Base-by-base conservation (phyloP, 1,140 invertebrate genomes). In the Leptopilina boulardi region DNA sequence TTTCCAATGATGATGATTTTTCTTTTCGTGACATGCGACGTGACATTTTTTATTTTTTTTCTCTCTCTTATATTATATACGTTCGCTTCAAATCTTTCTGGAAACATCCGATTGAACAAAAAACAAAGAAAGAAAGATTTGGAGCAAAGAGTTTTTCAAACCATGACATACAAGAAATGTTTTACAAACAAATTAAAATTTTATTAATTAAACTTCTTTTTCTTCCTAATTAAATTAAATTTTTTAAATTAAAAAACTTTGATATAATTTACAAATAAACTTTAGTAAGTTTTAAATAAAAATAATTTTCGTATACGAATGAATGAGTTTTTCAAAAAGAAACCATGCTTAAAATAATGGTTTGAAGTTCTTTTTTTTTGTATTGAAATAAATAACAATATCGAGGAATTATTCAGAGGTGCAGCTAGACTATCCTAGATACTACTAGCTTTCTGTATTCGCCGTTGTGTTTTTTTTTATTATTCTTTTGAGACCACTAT, bases 401-500 rank as follows among this genome's bases (percentile, higher is more conserved):
- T 66, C 59, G 26, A 66, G 23, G 26, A 66, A 13, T 76, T 66
- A 81, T 76, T 71, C 74, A 51, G 47, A 78, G 72, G 74, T 78
- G 80, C 80, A 81, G 77, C 80, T 78, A 78, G 77, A 81, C 80
- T 81, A 78, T 74, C 75, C 80, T 78, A 81, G 74, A 78, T 75
- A 80, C 79, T 80, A 80, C 71, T 76, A 73, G 54, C 41, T 66
- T 30, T 66, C 23, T 30, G 59, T 66, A 30, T 66, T 66, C 21
- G 59, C 59, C 59, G 59, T 34, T 66, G 47, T 51, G 44, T 66
- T 66, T 66, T 34, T 19, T n/a, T n/a, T n/a, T n/a, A n/a, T n/a
- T n/a, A n/a, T n/a, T n/a, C n/a, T n/a, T n/a, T 18, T 15, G 59
- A 66, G 59, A 66, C 59, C 26, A 66, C 59, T 66, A 66, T 66